phyloP scores from a whole-genome alignment of 2,797 vertebrate species.

The Amazona finschi region DNA sequence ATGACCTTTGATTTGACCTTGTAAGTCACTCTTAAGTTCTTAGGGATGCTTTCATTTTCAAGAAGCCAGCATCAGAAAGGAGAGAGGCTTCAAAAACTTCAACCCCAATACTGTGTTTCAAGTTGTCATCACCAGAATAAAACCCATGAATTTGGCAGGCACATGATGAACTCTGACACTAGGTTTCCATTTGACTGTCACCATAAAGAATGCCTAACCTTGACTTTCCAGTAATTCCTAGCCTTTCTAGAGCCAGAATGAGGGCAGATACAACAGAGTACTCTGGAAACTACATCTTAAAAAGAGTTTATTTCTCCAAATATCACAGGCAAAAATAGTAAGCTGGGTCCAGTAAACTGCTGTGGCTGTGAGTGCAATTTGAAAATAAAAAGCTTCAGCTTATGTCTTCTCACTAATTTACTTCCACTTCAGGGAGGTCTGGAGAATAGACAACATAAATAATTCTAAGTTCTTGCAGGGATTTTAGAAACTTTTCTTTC shows the following conservation, averaged over 20 bases:
- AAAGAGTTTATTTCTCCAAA: neutral
- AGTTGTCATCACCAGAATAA: neutral
- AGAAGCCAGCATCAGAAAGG: neutral
- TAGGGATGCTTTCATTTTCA: neutral
- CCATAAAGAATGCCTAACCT: neutral
- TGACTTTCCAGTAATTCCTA: neutral
- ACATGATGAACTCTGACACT: neutral
- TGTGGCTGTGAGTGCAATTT: neutral
- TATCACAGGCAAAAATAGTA: neutral
- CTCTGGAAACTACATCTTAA: neutral
- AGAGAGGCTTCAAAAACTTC: neutral
- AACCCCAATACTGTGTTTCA: neutral
- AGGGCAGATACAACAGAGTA: neutral
- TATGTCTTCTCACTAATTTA: neutral
- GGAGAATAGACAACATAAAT: neutral
- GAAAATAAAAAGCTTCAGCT: constrained; percentile 6
- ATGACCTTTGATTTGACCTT: neutral
- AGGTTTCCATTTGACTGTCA: neutral
- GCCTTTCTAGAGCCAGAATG: neutral
- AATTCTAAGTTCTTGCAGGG: neutral
- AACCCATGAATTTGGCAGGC: neutral
- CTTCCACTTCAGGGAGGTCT: neutral
- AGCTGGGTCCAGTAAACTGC: neutral
- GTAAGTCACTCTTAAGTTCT: neutral
- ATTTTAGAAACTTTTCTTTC: constrained; percentile 9